A percentile compares a stretch with the other conserved stretches of the same genome.
Conservation (phyloP, 2,113 vertebrate genomes). For the Phasianus colchicus region DNA sequence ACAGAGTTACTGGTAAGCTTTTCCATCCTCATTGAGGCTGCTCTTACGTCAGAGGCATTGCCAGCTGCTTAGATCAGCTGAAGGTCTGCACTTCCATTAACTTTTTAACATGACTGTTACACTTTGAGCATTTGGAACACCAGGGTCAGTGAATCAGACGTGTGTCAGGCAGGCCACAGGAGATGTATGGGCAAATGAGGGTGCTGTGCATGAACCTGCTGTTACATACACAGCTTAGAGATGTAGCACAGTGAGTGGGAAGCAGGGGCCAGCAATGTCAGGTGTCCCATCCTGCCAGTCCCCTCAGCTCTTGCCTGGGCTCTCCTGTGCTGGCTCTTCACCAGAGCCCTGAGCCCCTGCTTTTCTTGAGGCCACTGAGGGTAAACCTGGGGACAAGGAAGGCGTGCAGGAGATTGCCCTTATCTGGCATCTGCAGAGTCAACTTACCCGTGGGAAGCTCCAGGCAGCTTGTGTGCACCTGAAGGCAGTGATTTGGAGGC, state of each 20-base stretch:
- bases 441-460: not conserved
- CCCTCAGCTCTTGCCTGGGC: rapidly evolving
- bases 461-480: not conserved
- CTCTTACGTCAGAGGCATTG: not conserved
- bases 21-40: not conserved
- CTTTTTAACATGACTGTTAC: rapidly evolving
- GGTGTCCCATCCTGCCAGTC: rapidly evolving
- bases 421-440: not conserved
- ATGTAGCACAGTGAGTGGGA: not conserved
- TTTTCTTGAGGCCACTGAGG: not conserved
- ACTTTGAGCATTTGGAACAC: not conserved
- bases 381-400: no score
- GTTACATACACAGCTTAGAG: not conserved
- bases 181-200: not conserved
- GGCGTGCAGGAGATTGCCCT: not conserved
- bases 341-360: rapidly evolving
- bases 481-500: not conserved
- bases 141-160: no score
- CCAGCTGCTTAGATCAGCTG: not conserved
- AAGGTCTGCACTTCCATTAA: not conserved
- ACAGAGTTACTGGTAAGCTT: rapidly evolving
- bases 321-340: not conserved
- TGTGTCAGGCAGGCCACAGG: no score
- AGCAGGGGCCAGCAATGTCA: no score
- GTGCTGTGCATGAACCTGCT: not conserved